Evolutionary conservation across 2,888 invertebrate genomes (phyloP), one percentile per base, ranked within the genome.

Genomic region (Eumacrocentrus americanus): DNA sequence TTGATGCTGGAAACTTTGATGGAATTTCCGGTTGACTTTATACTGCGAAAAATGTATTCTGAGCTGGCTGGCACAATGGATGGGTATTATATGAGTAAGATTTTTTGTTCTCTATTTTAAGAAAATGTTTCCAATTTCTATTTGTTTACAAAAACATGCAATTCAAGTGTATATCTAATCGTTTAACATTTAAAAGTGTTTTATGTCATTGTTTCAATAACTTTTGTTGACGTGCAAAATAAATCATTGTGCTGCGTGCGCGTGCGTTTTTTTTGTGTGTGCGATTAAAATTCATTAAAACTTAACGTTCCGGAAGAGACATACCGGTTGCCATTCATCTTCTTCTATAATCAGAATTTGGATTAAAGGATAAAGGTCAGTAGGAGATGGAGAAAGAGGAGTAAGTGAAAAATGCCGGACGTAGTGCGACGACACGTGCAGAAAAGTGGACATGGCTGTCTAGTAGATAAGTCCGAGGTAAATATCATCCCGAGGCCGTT

Each of bases 401-500:
- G 11, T 20, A 44, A 44, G n/a, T 44, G n/a, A 47, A 53, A 52
- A 34, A 18, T 42, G 20, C 37, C 22, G 42, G 53, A 25, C 47
- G 38, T 22, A 38, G 46, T 22, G 46, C 47, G 46, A 55, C 18
- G 57, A 57, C 56, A 56, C 48, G 53, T 57, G 60, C 35, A 46
- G 53, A 38, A 40, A 35, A 42, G 57, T 47, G 42, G 58, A 44
- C 46, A 58, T 61, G n/a, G n/a, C n/a, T n/a, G n/a, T n/a, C n/a
- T n/a, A 22, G 38, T 48, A 59, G 35, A 53, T 51, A 56, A 55
- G 55, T 22, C 60, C 56, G 57, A 56, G 63, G 63, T 57, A 6
- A 29, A 29, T 29, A 4, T 4, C 29, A 53, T 64, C 65, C 46
- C 52, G 40, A 58, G 22, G 61, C 71, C 64, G 88, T 88, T 91